Percentiles rank a stretch among this genome's conserved stretches.
These are phyloP conservation scores for Centruroides vittatus DNA, from an alignment of 1,140 invertebrate genomes.

Conservation along the genomic window DNA sequence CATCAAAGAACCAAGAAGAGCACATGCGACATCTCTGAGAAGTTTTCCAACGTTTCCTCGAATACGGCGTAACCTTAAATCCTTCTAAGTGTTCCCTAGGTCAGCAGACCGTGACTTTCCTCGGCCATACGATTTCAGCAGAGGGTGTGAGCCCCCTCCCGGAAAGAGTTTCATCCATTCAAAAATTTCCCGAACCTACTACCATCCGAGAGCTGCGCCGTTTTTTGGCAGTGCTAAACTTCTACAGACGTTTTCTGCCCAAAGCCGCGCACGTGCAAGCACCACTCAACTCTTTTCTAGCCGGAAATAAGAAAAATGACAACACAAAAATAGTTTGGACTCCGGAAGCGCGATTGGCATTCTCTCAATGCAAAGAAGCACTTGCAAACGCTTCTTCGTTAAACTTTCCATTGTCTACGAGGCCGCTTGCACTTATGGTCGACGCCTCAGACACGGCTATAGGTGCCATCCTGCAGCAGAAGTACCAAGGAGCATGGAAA, in stretches of 20 bases:
- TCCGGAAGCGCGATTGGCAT: slow-evolving; percentile 16
- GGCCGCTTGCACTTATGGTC: slow-evolving; percentile 1
- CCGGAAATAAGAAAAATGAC: background rate
- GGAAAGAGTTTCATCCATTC: slow-evolving; percentile 26
- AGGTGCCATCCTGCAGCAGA: slow-evolving; percentile 12
- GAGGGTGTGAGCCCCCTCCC: slow-evolving; percentile 20
- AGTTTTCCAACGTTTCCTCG: too few relatives aligned
- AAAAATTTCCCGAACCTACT: slow-evolving; percentile 22
- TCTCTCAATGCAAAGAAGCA: slow-evolving; percentile 28
- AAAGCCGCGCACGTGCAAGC: slow-evolving; percentile 17
- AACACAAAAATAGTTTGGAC: slow-evolving; percentile 10
- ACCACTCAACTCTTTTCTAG: slow-evolving; percentile 2
- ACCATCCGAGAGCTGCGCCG: slow-evolving; percentile 23
- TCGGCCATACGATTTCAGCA: slow-evolving; percentile 23
- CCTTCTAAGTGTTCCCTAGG: background rate
- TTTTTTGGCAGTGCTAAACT: slow-evolving; percentile 28
- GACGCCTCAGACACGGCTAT: slow-evolving; percentile 12
- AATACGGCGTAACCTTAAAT: too few relatives aligned
- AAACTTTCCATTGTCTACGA: background rate
- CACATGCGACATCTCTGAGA: slow-evolving; percentile 7
- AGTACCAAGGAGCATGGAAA: background rate
- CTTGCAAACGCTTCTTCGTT: slow-evolving; percentile 14
- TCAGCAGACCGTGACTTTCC: slow-evolving; percentile 11
- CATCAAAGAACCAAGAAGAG: slow-evolving; percentile 17
- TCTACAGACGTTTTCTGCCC: slow-evolving; percentile 27